Evolutionary conservation across 1,140 invertebrate species (phyloP), one percentile per base, ranked within the genome.

Genomic region (Papilio aristodemus): DNA sequence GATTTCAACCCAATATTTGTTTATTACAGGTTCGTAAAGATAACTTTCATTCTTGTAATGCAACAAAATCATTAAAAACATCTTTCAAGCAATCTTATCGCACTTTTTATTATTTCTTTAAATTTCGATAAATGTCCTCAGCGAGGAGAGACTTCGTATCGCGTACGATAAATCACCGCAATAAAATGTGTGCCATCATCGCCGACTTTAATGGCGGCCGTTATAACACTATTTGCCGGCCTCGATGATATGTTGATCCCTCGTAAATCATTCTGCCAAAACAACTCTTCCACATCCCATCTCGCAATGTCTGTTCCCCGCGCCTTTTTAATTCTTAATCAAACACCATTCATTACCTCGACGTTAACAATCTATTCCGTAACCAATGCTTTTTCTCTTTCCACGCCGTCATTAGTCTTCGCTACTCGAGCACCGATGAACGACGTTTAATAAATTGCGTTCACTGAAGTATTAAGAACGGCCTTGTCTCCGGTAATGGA

Each of bases 251-350:
- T 70, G 72, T 70, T 78, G 76, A 81, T 78, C 74, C 68, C 50
- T 73, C 73, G 78, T 82, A 82, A 80, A 85, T 84, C 79, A 80
- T 74, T 41, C 70, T 77, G 73, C 71, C 80, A 85, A 84, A 86
- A 84, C 78, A 83, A 77, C 76, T 81, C 77, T 80, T 71, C 73
- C 74, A 73, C 71, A 64, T 73, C 70, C 70, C 73, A 75, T 78
- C 71, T 71, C 64, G 72, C 71, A 75, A 17, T 50, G 43, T 50
- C 43, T 70, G 43, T 67, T 70, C 64, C 69, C 50, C 36, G 58
- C 50, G 68, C 74, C 68, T 72, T 71, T 77, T 79, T 80, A 81
- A 76, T 72, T 75, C 57, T 67, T 54, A 66, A 60, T 76, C 71
- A 71, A 78, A 75, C 64, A 71, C 50, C 60, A 72, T 74, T 72